Base-by-base conservation (phyloP, 2,888 invertebrate genomes). In the Netelia inedita region DNA sequence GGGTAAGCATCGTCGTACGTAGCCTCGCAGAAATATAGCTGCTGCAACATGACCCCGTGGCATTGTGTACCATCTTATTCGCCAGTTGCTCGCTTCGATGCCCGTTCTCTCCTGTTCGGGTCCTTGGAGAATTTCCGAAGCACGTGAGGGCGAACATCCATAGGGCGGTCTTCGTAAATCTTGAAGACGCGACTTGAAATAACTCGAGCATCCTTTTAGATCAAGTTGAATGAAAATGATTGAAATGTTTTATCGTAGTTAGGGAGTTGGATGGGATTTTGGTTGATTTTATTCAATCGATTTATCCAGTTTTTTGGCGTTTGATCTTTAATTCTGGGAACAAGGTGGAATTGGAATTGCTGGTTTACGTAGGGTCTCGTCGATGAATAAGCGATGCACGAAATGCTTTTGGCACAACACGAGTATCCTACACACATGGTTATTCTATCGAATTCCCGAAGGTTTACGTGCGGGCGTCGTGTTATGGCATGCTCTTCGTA, bases 1-100 rank as follows among this genome's bases (percentile, higher is more conserved):
- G 19, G 72, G 53, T 71, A 63, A 72, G 72, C 66, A 72, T 72
- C 66, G 80, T 72, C 80, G 75, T 57, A 76, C 61, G 53, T 76
- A 57, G 43, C 43, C 75, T 63, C 63, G 10, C 74, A 55, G 41
- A 43, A 61, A 71, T 65, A 59, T 59, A 79, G 65, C 75, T 23
- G 23, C 71, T 75, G 16, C 59, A 71, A 16, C 28, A 55, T 43
- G 43, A n/a, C 43, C 53, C 41, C 59, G 53, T 23, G 53, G 63
- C 78, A 68, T 78, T 68, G 50, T 28, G 43, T 73, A 79, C 78
- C 19, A 53, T 68, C 61, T 43, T 63, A 53, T 53, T 61, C 43
- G 59, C 68, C 68, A 68, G 59, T 73, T 55, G 82, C 69, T n/a
- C 59, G 28, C 55, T 55, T 23, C 74, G 46, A 28, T 63, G 35